Evolutionary conservation across 2,113 vertebrate species (phyloP), one percentile per base, ranked within the genome.

Genomic region (Muscicapa adusta): DNA sequence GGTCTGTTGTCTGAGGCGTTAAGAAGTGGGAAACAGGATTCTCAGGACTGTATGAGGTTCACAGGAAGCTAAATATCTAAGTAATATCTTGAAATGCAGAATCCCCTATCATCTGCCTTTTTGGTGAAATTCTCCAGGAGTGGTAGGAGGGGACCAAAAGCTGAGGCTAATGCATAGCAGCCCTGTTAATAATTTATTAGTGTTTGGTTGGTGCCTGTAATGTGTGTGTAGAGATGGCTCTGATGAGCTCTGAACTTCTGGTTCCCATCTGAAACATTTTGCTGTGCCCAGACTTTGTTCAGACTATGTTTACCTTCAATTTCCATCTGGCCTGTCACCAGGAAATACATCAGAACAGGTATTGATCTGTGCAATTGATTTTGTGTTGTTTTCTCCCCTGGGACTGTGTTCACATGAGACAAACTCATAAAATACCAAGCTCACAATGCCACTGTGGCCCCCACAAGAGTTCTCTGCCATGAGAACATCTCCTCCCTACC

Each of bases 201-300:
- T 91, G 68, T 86, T 96, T 96, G 56, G 26, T 74, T 95, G 93
- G 56, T 91, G 48, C 25, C 33, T 56, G 51, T 80, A 83, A 80
- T 90, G 43, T 45, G 68, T 90, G 43, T 5, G 1, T 75, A 76
- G 93, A 94, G 90, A 90, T 93, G 83, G n/a, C 88, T 96, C 88
- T 83, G 82, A 89, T 36, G 78, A 96, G 82, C 82, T 86, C 94
- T 93, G 88, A 93, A 91, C 73, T 85, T 94, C 63, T 95, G 82
- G 75, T 93, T 94, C 93, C 93, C 75, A 91, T 88, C 79, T 90
- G 90, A 82, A 95, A 88, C n/a, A 43, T 63, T 91, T 90, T 71
- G n/a, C 72, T 83, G 24, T 43, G 51, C 29, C 51, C 75, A 96
- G 95, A 94, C 94, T 97, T 97, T 94, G 95, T 89, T 94, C 94